phyloP scores from a whole-genome alignment of 2,797 vertebrate genomes.

The Chloroceryle amazona region DNA sequence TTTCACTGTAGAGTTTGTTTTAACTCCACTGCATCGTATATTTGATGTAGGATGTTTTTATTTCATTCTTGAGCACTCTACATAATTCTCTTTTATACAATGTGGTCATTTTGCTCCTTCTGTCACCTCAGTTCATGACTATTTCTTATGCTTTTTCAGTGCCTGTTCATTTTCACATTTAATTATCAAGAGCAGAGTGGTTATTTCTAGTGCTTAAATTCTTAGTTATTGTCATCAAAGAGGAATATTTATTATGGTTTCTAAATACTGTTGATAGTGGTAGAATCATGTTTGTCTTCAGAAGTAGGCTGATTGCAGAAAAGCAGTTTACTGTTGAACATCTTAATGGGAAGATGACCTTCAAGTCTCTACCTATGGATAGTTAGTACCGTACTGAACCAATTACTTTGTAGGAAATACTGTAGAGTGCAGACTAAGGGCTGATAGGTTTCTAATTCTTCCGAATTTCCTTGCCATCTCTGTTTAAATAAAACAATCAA shows the following conservation, averaged over 20 bases:
- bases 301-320: not conserved
- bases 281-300: not conserved
- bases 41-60: not conserved
- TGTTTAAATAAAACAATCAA: not conserved
- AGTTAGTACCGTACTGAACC: not conserved
- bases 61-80: not conserved
- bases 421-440: not conserved
- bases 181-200: not conserved
- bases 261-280: not conserved
- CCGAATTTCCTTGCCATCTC: not conserved
- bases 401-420: not conserved
- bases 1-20: not conserved
- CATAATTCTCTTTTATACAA: not conserved
- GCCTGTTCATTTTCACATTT: not conserved
- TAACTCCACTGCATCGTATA: not conserved
- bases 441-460: not conserved
- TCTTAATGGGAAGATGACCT: not conserved
- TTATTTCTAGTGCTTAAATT: not conserved
- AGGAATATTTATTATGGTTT: not conserved
- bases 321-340: not conserved
- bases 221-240: not conserved
- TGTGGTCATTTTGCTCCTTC: not conserved
- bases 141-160: not conserved
- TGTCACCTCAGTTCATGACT: not conserved
- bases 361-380: not conserved